Evolutionary conservation across 2,113 vertebrate species (phyloP).

Genomic region (Ictalurus punctatus): DNA sequence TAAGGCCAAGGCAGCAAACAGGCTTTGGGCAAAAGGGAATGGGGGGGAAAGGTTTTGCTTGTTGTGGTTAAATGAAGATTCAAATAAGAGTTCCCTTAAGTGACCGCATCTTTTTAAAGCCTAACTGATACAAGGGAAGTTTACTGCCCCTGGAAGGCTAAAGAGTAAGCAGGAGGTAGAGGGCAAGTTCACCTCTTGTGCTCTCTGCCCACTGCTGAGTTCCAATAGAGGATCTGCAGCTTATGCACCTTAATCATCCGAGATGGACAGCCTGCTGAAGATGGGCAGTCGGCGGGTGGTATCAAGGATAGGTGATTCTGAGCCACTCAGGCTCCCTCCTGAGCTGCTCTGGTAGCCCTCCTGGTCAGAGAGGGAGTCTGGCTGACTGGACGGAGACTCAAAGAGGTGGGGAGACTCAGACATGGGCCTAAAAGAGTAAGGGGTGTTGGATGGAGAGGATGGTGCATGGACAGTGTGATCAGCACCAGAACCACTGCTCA

Average conservation of each 20-base stretch:
- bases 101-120: slow-evolving; percentile 65
- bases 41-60: slow-evolving; percentile 54
- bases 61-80: slow-evolving; percentile 53
- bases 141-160: slow-evolving; percentile 39
- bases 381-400: slow-evolving; percentile 90
- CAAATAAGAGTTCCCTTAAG: slow-evolving; percentile 68
- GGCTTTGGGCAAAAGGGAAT: slow-evolving; percentile 48
- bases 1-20: slow-evolving; percentile 44
- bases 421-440: slow-evolving; percentile 90
- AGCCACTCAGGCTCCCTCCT: slow-evolving; percentile 92
- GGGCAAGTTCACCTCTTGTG: slow-evolving; percentile 38
- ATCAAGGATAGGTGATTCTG: slow-evolving; percentile 93
- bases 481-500: slow-evolving; percentile 78
- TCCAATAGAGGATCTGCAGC: slow-evolving; percentile 45
- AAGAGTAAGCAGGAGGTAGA: slow-evolving; percentile 38
- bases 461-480: slow-evolving; percentile 70
- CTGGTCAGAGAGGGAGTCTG: slow-evolving; percentile 96
- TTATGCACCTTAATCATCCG: slow-evolving; percentile 83
- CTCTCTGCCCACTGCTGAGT: slow-evolving; percentile 41
- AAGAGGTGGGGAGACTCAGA: slow-evolving; percentile 91
- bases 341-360: slow-evolving; percentile 99
- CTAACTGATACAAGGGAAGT: slow-evolving; percentile 52
- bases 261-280: slow-evolving; percentile 99
- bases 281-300: slow-evolving; percentile 95
- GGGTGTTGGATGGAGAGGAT: slow-evolving; percentile 80